phyloP scores from a whole-genome alignment of 2,888 invertebrate genomes.

The Geophilus truncorum region DNA sequence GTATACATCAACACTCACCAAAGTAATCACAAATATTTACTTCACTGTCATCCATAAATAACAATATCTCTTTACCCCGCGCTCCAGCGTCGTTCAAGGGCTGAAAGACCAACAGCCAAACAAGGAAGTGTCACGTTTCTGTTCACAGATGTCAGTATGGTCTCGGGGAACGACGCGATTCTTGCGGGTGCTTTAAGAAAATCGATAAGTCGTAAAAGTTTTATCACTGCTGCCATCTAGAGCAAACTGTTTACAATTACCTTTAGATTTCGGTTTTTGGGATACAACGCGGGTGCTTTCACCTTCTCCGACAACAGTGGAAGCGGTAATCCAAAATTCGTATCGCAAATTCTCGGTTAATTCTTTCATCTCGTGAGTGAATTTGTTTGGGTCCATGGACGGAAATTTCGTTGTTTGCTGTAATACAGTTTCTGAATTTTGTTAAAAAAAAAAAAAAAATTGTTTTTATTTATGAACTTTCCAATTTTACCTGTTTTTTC shows the following conservation, averaged over 20 bases:
- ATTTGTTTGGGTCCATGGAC: neutral
- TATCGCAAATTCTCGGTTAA: neutral
- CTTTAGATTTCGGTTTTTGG: slow-evolving; percentile 3
- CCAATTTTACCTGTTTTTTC: slow-evolving; percentile 28
- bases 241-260: neutral
- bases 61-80: neutral
- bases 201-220: neutral
- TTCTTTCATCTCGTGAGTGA: neutral
- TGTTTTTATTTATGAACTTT: no score
- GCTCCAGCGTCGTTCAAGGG: neutral
- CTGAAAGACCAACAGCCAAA: neutral
- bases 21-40: neutral
- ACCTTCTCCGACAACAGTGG: slow-evolving; percentile 28
- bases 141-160: neutral
- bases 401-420: neutral
- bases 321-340: slow-evolving; percentile 30
- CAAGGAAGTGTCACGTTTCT: neutral
- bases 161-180: slow-evolving; percentile 13
- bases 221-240: neutral
- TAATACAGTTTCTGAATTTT: no score
- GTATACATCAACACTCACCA: no score
- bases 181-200: slow-evolving; percentile 10
- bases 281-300: slow-evolving; percentile 18
- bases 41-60: neutral
- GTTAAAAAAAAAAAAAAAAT: no score